A percentile compares a stretch with the other conserved stretches of the same genome.
Evolutionary conservation across 2,888 invertebrate genomes (phyloP).

Genomic region (Electrophaes corylata): DNA sequence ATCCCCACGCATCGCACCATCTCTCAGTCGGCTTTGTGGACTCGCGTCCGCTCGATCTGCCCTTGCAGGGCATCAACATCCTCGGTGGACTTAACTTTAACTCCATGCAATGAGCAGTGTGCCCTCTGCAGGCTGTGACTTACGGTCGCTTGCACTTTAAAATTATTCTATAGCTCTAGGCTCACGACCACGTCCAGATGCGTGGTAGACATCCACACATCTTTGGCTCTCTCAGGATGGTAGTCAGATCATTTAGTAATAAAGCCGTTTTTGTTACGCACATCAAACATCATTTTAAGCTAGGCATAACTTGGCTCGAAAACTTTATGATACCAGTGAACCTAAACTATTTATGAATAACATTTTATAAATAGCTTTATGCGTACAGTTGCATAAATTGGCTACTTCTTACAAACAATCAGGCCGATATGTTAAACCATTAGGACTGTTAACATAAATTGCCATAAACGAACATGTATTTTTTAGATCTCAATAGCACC

Average conservation of each 20-base stretch:
- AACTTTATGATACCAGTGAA: constrained; percentile 4
- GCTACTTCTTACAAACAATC: not conserved
- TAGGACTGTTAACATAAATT: not conserved
- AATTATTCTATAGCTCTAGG: not conserved
- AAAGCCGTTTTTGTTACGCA: not conserved
- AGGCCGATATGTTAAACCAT: not conserved
- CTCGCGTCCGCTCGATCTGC: constrained; percentile 88
- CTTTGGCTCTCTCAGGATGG: not conserved
- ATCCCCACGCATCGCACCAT: constrained; percentile 64
- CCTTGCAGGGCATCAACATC: constrained; percentile 87
- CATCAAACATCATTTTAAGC: not conserved
- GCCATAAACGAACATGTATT: constrained; percentile 43
- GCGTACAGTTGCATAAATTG: not conserved
- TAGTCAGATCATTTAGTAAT: not conserved
- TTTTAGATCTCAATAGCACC: constrained; percentile 77
- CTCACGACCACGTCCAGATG: too few relatives aligned
- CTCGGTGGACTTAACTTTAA: constrained; percentile 89
- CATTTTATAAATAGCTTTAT: not conserved
- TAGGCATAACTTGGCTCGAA: not conserved
- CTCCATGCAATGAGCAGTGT: constrained; percentile 86
- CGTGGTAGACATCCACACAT: not conserved
- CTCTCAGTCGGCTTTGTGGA: constrained; percentile 89
- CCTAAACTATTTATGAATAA: not conserved
- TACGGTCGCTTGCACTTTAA: not conserved
- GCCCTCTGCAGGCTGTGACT: not conserved